Base-by-base conservation (phyloP, 2,888 invertebrate species). In the Caenorhabditis zanzibari region DNA sequence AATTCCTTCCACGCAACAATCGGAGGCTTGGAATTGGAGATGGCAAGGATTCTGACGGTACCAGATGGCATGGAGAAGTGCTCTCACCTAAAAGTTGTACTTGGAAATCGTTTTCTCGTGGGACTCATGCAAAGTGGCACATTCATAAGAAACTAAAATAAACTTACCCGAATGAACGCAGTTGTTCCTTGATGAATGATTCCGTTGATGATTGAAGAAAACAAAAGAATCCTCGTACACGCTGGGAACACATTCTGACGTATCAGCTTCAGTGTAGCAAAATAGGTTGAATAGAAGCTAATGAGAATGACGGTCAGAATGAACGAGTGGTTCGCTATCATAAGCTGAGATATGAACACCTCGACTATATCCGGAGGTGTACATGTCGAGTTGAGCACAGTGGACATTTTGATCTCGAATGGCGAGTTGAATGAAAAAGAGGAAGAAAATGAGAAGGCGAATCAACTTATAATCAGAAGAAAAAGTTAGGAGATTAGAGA, bases 121-220 rank as follows among this genome's bases (percentile, higher is more conserved):
- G n/a, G n/a, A n/a, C n/a, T n/a, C n/a, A n/a, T n/a, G n/a, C n/a
- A n/a, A n/a, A n/a, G n/a, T n/a, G n/a, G n/a, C n/a, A n/a, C n/a
- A n/a, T n/a, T n/a, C n/a, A n/a, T n/a, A n/a, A n/a, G n/a, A 35
- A 35, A 38, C 6, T n/a, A 24, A 26, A 41, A n/a, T 6, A 24
- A 61, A 69, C 77, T 32, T n/a, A 77, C 77, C 44, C 77, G 26
- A n/a, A 77, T 69, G 0, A 54, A 19, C 1, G 26, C 61, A 19
- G 52, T 44, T 4, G 63, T 44, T 26, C 24, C n/a, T 10, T 69
- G 69, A 54, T 77, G 77, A 9, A 77, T 12, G 16, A 69, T 1
- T 54, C 77, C 77, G 24, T 69, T 77, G 10, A 69, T 10, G 7
- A 77, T 41, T 0, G 61, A 49, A 6, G 54, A 19, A 19, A 38